Evolutionary conservation across 2,888 invertebrate species (phyloP).

Genomic region (Anthrax anthrax): DNA sequence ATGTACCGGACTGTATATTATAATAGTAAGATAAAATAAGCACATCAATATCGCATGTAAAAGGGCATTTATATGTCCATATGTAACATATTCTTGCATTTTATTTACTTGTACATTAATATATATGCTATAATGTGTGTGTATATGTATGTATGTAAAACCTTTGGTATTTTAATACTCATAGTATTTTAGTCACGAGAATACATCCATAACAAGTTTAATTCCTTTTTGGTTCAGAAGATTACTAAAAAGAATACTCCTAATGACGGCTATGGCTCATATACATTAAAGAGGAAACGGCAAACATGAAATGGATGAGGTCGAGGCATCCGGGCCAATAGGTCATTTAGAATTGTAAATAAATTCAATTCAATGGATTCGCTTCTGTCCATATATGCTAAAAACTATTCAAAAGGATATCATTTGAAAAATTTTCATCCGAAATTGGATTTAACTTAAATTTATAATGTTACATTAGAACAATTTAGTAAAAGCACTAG

Average conservation of each 20-base stretch:
- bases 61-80: too few species aligned
- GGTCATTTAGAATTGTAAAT: constrained; percentile 6
- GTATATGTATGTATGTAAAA: too few species aligned
- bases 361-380: constrained; percentile 4
- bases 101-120: too few species aligned
- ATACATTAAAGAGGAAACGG: constrained; percentile 7
- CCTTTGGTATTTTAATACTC: too few species aligned
- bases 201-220: constrained; percentile 11
- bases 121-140: too few species aligned
- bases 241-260: constrained; percentile 9
- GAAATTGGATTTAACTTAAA: not conserved
- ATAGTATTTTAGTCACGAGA: constrained; percentile 6
- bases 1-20: not conserved
- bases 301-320: constrained; percentile 10
- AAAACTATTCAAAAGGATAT: constrained; percentile 4
- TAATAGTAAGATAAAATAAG: not conserved
- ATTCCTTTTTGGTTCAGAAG: constrained; percentile 10
- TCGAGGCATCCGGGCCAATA: constrained; percentile 5
- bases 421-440: constrained; percentile 3
- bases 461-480: too few species aligned
- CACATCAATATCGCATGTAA: too few species aligned
- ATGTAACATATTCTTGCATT: too few species aligned
- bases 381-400: constrained; percentile 5
- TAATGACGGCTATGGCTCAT: constrained; percentile 9
- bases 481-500: too few species aligned